Percentiles rank a stretch among this genome's conserved stretches.
Evolutionary conservation across 2,888 invertebrate genomes (phyloP).

Genomic region (Cheilosia urbana): DNA sequence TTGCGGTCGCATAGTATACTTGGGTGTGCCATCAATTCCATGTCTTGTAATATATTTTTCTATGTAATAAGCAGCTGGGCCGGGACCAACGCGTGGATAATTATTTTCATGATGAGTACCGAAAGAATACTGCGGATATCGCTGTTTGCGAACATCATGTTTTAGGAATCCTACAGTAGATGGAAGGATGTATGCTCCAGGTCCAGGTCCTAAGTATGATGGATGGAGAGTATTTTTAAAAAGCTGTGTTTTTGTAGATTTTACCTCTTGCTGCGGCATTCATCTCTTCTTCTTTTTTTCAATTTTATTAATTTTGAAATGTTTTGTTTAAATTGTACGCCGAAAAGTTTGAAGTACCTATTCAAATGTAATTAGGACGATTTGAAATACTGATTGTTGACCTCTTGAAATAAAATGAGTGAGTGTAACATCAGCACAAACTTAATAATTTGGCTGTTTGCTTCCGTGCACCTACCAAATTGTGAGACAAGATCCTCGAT

Average conservation of each 20-base stretch:
- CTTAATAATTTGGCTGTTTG: too few relatives aligned
- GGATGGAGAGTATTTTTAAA: background rate
- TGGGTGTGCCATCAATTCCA: constrained; percentile 76
- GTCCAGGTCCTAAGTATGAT: constrained; percentile 85
- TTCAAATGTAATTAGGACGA: background rate
- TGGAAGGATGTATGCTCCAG: constrained; percentile 85
- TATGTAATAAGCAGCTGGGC: constrained; percentile 80
- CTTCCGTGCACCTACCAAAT: too few relatives aligned
- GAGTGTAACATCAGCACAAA: too few relatives aligned
- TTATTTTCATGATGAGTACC: constrained; percentile 76
- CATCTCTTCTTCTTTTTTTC: background rate
- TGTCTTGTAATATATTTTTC: constrained; percentile 79
- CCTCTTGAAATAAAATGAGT: too few relatives aligned
- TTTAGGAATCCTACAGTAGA: constrained; percentile 84
- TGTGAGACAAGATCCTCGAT: too few relatives aligned
- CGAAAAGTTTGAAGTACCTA: background rate
- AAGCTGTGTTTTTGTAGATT: background rate
- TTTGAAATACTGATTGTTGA: background rate
- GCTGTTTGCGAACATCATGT: constrained; percentile 84
- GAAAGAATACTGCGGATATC: constrained; percentile 83
- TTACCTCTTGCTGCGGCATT: constrained; percentile 2
- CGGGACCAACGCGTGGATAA: constrained; percentile 79
- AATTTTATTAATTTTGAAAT: background rate
- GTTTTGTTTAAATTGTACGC: background rate
- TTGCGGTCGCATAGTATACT: constrained; percentile 28